These are phyloP conservation scores for Monopterus albus DNA, from an alignment of 2,113 vertebrate species.

Conservation along the genomic window DNA sequence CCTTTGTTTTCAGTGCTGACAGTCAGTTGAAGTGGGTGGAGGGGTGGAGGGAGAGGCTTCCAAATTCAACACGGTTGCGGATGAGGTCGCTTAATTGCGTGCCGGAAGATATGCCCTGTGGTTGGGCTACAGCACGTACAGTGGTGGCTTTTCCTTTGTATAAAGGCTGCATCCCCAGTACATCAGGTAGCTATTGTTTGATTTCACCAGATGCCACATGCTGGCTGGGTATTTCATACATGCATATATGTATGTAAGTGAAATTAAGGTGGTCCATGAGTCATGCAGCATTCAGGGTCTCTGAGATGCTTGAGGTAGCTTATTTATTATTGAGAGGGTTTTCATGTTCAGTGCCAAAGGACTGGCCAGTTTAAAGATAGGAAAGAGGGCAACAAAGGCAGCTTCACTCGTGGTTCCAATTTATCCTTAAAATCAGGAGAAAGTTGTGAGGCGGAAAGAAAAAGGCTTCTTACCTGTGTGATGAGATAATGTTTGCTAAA, in stretches of 20 bases:
- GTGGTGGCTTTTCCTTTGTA: conserved; percentile 22
- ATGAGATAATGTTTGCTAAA: conserved; percentile 25
- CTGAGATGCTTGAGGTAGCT: conserved; percentile 52
- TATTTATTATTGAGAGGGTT: conserved; percentile 75
- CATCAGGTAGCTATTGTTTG: conserved; percentile 32
- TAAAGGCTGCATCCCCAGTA: conserved; percentile 37
- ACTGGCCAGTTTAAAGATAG: conserved; percentile 62
- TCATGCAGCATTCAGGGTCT: conserved; percentile 56
- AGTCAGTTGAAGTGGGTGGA: conserved; percentile 52
- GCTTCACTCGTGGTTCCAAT: conserved; percentile 1
- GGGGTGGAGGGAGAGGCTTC: conserved; percentile 35
- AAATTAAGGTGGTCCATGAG: conserved; percentile 58
- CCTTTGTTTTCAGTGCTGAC: conserved; percentile 48
- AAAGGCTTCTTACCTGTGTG: conserved; percentile 18
- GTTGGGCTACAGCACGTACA: conserved; percentile 51
- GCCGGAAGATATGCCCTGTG: conserved; percentile 74
- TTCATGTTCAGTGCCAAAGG: conserved; percentile 63
- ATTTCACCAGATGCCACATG: conserved; percentile 40
- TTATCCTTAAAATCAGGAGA: conserved; percentile 6
- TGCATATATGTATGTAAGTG: conserved; percentile 43
- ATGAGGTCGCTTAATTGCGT: conserved; percentile 73
- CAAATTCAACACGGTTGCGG: conserved; percentile 62
- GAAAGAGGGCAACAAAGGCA: conserved; percentile 31
- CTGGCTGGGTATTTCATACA: background rate
- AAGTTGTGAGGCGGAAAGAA: conserved; percentile 15